These are phyloP conservation scores for Candoia aspera DNA, from an alignment of 2,113 vertebrate genomes.

Conservation along the genomic window DNA sequence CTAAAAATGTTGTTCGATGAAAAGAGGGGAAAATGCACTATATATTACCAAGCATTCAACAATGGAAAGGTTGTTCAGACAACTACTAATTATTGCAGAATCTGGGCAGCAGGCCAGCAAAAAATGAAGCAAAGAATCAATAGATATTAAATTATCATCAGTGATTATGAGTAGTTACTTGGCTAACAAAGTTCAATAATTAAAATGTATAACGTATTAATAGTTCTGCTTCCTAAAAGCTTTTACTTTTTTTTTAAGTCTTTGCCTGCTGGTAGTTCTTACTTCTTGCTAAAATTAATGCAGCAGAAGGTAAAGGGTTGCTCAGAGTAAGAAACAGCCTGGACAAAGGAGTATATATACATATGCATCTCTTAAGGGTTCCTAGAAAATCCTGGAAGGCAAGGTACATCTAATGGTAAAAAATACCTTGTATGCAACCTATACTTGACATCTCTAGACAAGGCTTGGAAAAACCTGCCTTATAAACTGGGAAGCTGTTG, in stretches of 20 bases:
- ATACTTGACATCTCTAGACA: not conserved
- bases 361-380: not conserved
- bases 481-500: not conserved
- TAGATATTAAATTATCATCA: conserved; percentile 61
- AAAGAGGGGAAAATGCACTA: conserved; percentile 53
- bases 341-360: not conserved
- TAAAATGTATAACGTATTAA: conserved; percentile 34
- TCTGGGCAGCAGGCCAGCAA: conserved; percentile 62
- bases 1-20: conserved; percentile 62
- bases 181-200: conserved; percentile 44
- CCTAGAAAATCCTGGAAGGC: not conserved
- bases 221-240: conserved; percentile 15
- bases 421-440: not conserved
- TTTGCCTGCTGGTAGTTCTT: not conserved
- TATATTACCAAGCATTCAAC: conserved; percentile 59
- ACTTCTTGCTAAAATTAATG: not conserved
- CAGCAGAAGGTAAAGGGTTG: not conserved
- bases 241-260: conserved; percentile 34
- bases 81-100: conserved; percentile 52
- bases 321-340: not conserved
- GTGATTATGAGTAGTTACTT: conserved; percentile 49
- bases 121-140: not conserved
- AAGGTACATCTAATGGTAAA: not conserved
- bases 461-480: not conserved
- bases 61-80: conserved; percentile 65